Conservation (phyloP, 2,888 invertebrate genomes). For the Ceriagrion tenellum region DNA sequence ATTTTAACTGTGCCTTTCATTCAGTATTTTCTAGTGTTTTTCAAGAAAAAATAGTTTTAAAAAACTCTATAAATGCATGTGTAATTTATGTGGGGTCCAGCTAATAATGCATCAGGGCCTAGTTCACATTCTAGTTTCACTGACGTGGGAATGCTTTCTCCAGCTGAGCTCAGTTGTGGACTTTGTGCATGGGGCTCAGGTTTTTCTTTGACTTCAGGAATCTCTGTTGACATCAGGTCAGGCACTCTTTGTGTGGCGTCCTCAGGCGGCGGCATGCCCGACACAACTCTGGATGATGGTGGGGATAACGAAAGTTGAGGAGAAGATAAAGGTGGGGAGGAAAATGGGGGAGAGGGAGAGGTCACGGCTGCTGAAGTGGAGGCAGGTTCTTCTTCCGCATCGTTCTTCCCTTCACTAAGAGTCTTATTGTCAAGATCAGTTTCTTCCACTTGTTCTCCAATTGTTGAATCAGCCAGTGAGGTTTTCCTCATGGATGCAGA, state of each 20-base stretch:
- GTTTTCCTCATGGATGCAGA: conserved; percentile 44
- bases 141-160: conserved; percentile 61
- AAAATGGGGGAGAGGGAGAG: conserved; percentile 44
- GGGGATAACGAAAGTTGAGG: conserved; percentile 55
- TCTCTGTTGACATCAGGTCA: conserved; percentile 14
- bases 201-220: conserved; percentile 29
- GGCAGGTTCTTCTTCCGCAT: conserved; percentile 41
- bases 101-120: background rate
- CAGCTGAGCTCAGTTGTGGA: conserved; percentile 48
- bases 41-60: no score
- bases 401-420: conserved; percentile 14
- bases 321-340: conserved; percentile 50
- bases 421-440: conserved; percentile 59
- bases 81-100: no score
- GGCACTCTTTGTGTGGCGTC: conserved; percentile 23
- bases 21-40: no score
- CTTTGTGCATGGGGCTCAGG: conserved; percentile 40
- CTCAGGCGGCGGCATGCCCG: conserved; percentile 35
- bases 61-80: no score
- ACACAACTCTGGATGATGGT: conserved; percentile 28
- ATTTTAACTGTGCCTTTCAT: no score
- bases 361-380: conserved; percentile 47
- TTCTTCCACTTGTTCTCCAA: conserved; percentile 51
- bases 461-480: conserved; percentile 41
- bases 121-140: background rate